Base-by-base conservation (phyloP, 2,113 vertebrate species). In the Perca flavescens region DNA sequence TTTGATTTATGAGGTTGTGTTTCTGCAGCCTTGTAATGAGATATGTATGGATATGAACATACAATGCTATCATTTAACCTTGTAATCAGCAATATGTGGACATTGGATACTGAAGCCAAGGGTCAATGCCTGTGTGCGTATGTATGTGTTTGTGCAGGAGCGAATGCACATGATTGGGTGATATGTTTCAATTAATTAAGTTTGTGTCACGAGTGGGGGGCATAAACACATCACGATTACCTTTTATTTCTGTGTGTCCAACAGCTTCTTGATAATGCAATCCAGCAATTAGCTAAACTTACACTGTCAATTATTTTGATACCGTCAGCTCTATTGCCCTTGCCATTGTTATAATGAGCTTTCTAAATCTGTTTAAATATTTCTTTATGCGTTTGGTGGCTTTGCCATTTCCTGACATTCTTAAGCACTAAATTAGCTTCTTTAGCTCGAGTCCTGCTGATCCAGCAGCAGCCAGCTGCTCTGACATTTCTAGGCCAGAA, bases 401-500 rank as follows among this genome's bases (percentile, higher is more conserved):
- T 70, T 79, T 84, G 57, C 46, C 75, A 54, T 76, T 82, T 77
- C 74, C 56, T 89, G 85, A 80, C 60, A 77, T 79, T 81, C 49
- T 64, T 57, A 60, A 62, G 56, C 69, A 60, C 28, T 53, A 60
- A 80, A 87, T 90, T 76, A 91, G 40, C 62, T 57, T 62, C 15
- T 85, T 86, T 54, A 80, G 81, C 65, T 69, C 5, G 12, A 31
- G 43, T 82, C 79, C 77, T 75, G 73, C 73, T 88, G 77, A 84
- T 84, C 77, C 63, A 72, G 66, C 74, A 63, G 80, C 78, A 79
- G 69, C 54, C 68, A 61, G 81, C 77, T 72, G 61, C 77, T 63
- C 63, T 90, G 87, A 90, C 85, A 87, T 91, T 91, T 92, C 88
- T 84, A 76, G 87, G 74, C 68, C 80, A 85, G 88, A 49, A 78